Base-by-base conservation (phyloP, 2,888 invertebrate species). In the Campaea margaritaria region DNA sequence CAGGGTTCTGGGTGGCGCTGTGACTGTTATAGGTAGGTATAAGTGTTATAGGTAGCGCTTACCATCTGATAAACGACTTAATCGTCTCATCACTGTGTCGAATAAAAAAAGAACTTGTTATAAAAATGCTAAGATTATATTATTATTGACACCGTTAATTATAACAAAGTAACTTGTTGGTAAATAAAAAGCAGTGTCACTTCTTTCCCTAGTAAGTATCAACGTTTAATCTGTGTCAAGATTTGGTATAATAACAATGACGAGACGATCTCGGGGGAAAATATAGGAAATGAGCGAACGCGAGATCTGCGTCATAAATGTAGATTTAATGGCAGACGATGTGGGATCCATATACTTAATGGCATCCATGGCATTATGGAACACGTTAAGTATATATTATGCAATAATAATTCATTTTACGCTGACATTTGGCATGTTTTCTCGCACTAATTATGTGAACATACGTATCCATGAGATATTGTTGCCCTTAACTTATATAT, bases 231-330 rank as follows among this genome's bases (percentile, higher is more conserved):
- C 69, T 55, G 64, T 64, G 49, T 28, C 43, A 36, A 21, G 42
- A 45, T 15, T 44, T 52, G 51, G 51, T 80, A n/a, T n/a, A 80
- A 83, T 86, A 86, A 86, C 83, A 83, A 83, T 82, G 85, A 86
- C 81, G 76, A 72, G 80, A 43, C 76, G 73, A 72, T 69, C 72
- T 73, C 68, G 67, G 58, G 61, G 62, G 70, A 72, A 75, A 76
- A 76, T 74, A 74, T 70, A 36, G 52, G 68, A 72, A 72, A 68
- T 73, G 71, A 76, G 73, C 64, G 69, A 66, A 69, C 67, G 64
- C 62, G 55, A 58, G 56, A 53, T 71, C 72, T 56, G 69, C 66
- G 70, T 81, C 75, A 80, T 80, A 79, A 81, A 82, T 79, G 76
- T 74, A 72, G 71, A 80, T 79, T 83, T 79, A 79, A 80, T 81